phyloP scores from a whole-genome alignment of 2,113 vertebrate genomes.

The Equus quagga region DNA sequence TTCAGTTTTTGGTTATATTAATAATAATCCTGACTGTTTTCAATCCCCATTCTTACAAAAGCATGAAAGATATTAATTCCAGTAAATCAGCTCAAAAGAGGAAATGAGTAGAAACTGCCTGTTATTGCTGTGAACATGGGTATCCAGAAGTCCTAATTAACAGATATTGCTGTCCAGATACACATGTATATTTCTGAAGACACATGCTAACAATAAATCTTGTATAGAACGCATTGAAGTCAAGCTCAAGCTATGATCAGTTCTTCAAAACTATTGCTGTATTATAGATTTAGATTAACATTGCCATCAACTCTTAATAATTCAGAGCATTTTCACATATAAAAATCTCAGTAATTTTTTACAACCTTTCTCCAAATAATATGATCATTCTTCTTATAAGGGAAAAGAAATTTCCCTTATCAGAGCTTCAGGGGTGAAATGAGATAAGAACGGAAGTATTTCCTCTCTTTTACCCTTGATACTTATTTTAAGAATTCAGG shows the following conservation, averaged over 20 bases:
- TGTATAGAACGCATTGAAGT: not conserved
- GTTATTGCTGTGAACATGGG: not conserved
- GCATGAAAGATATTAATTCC: not conserved
- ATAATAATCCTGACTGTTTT: not conserved
- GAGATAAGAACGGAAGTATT: not conserved
- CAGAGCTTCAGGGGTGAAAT: not conserved
- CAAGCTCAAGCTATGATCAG: not conserved
- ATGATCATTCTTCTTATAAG: not conserved
- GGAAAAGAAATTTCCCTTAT: not conserved
- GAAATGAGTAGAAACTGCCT: not conserved
- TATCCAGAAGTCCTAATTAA: constrained; percentile 34
- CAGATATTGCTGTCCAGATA: not conserved
- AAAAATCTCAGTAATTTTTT: not conserved
- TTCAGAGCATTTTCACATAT: constrained; percentile 1
- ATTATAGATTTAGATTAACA: not conserved
- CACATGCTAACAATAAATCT: constrained; percentile 13
- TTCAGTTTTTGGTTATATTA: not conserved
- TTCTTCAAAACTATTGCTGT: not conserved
- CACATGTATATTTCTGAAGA: not conserved
- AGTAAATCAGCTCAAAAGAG: not conserved
- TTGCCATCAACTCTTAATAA: not conserved
- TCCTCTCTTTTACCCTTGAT: not conserved
- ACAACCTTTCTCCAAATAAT: not conserved
- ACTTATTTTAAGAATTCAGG: constrained; percentile 47
- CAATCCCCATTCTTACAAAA: not conserved